Evolutionary conservation across 2,797 vertebrate genomes (phyloP).

Genomic region (Pachyuromys duprasi): DNA sequence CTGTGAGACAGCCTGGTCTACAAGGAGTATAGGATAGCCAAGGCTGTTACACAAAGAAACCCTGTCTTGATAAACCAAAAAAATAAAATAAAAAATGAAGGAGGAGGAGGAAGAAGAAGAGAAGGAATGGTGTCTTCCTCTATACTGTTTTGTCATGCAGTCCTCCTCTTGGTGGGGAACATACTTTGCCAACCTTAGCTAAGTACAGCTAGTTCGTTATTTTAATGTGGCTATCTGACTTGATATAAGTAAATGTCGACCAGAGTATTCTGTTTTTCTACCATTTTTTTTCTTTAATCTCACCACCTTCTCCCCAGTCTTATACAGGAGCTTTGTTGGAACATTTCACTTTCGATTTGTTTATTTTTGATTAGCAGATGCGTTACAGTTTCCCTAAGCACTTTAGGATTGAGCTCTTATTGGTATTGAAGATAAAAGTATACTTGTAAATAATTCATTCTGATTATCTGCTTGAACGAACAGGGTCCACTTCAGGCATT

Average conservation of each 20-base stretch:
- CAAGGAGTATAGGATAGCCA: too few relatives aligned
- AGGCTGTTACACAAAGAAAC: too few relatives aligned
- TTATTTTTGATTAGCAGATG: slow-evolving; percentile 86
- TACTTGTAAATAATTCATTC: slow-evolving; percentile 90
- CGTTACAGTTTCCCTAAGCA: slow-evolving; percentile 85
- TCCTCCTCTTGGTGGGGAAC: slow-evolving; percentile 54
- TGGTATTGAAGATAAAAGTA: slow-evolving; percentile 84
- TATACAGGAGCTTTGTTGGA: slow-evolving; percentile 75
- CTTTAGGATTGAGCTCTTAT: slow-evolving; percentile 80
- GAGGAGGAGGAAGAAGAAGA: too few relatives aligned
- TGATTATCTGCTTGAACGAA: slow-evolving; percentile 84
- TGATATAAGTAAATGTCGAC: slow-evolving; percentile 17
- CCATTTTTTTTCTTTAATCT: slow-evolving; percentile 69
- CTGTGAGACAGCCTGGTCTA: too few relatives aligned
- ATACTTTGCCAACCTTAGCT: slow-evolving; percentile 13
- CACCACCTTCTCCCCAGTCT: not conserved
- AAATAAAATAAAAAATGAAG: too few relatives aligned
- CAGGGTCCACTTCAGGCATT: slow-evolving; percentile 77
- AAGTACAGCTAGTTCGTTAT: not conserved
- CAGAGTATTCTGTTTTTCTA: slow-evolving; percentile 49
- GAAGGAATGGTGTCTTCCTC: slow-evolving; percentile 30
- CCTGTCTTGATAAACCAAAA: too few relatives aligned
- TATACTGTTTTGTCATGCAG: slow-evolving; percentile 47
- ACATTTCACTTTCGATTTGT: slow-evolving; percentile 74
- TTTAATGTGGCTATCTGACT: not conserved